Evolutionary conservation across 2,888 invertebrate species (phyloP), one percentile per base, ranked within the genome.

Genomic region (Baccha elongata): DNA sequence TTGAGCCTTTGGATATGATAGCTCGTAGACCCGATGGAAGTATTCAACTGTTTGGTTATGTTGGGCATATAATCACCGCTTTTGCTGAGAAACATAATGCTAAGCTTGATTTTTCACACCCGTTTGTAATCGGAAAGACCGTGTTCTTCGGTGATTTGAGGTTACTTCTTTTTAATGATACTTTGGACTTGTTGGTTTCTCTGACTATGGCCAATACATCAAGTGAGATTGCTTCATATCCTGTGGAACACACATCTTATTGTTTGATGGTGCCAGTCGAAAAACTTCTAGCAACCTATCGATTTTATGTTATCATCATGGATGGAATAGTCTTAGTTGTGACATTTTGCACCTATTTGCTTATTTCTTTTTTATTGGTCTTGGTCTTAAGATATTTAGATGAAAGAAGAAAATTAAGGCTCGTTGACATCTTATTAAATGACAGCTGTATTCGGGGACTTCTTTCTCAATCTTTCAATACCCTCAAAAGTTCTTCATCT

Each of bases 241-340:
- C 53, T 1, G 10, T 73, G 13, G 73, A 73, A 8, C 73, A 73
- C 8, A 72, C n/a, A 3, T 15, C 52, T 0, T 72, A 35, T 15
- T 72, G 72, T 8, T 1, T 53, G 26, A 73, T 73, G 64, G 15
- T 73, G 4, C 73, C 73, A 3, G 64, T 73, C 4, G 73, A 73
- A 15, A 19, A 13, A 19, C 29, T 55, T 8, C 10, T 73, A n/a
- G 53, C 64, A 1, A 65, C 53, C 5, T 37, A 26, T 13, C 4
- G 29, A 35, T 73, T 73, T 19, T 73, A 37, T 26, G 35, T 40
- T 11, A 21, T 44, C 11, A 65, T 73, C 19, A 37, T 48, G 46
- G 8, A 32, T 8, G 5, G 29, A 8, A 3, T 7, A 8, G 29
- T 32, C 8, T 8, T 32, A 8, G 29, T 7, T 6, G 5, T 32